phyloP scores from a whole-genome alignment of 2,113 vertebrate species.

The Tragelaphus imberbis region DNA sequence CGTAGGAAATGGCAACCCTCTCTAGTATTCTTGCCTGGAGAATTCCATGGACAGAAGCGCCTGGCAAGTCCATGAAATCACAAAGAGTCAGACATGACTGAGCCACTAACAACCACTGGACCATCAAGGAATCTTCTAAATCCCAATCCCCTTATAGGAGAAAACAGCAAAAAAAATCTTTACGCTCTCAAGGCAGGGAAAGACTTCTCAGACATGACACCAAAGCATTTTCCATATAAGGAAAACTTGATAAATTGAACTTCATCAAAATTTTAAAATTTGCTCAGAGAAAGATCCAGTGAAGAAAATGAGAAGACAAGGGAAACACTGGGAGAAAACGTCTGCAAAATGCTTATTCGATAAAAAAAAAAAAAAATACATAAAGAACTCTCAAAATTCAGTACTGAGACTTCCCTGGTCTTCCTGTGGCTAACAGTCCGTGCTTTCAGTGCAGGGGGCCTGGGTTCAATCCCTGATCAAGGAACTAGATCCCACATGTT shows the following conservation, averaged over 20 bases:
- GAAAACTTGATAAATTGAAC: background rate
- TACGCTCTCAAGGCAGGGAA: background rate
- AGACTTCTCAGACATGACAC: background rate
- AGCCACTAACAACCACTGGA: background rate
- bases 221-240: background rate
- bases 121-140: background rate
- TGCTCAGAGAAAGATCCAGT: background rate
- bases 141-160: background rate
- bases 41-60: background rate
- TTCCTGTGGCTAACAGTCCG: background rate
- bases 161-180: background rate
- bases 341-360: background rate
- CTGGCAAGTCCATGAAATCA: background rate
- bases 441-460: background rate
- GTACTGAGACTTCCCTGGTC: background rate
- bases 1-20: background rate
- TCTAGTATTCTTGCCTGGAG: background rate
- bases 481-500: background rate
- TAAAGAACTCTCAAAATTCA: background rate
- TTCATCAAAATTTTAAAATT: background rate
- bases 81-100: background rate
- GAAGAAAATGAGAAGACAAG: background rate
- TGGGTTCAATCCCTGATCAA: background rate
- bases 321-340: background rate
- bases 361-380: too few species aligned